Conservation (phyloP, 2,113 vertebrate genomes). For the Corapipo altera region DNA sequence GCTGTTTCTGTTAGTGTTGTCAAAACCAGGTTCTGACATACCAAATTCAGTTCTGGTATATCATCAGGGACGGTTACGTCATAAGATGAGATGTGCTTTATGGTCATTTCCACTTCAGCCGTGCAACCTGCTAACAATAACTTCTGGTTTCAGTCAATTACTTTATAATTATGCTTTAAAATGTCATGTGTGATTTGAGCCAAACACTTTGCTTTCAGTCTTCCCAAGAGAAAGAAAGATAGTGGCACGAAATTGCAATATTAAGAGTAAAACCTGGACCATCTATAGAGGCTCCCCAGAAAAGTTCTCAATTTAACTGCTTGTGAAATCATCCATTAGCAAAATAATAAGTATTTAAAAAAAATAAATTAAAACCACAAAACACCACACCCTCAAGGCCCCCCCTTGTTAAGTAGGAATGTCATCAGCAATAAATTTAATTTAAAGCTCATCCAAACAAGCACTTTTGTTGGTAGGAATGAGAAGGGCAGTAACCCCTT, state of each 20-base stretch:
- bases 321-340: not conserved
- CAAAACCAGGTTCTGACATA: not conserved
- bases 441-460: not conserved
- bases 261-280: not conserved
- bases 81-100: not conserved
- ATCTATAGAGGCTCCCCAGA: not conserved
- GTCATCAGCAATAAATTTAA: rapidly evolving
- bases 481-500: not conserved
- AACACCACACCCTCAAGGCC: rapidly evolving
- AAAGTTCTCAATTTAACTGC: not conserved
- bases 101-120: not conserved
- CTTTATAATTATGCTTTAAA: slow-evolving; percentile 46
- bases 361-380: not conserved
- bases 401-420: not conserved
- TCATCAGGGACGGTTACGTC: not conserved
- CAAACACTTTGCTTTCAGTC: slow-evolving; percentile 31
- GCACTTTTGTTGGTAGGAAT: not conserved
- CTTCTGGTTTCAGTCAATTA: slow-evolving; percentile 31
- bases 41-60: not conserved
- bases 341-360: not conserved
- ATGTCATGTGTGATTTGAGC: not conserved
- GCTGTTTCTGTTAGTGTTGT: not conserved
- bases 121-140: not conserved
- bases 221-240: not conserved
- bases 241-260: not conserved